Evolutionary conservation across 2,113 vertebrate species (phyloP).

Genomic region (Cromileptes altivelis): DNA sequence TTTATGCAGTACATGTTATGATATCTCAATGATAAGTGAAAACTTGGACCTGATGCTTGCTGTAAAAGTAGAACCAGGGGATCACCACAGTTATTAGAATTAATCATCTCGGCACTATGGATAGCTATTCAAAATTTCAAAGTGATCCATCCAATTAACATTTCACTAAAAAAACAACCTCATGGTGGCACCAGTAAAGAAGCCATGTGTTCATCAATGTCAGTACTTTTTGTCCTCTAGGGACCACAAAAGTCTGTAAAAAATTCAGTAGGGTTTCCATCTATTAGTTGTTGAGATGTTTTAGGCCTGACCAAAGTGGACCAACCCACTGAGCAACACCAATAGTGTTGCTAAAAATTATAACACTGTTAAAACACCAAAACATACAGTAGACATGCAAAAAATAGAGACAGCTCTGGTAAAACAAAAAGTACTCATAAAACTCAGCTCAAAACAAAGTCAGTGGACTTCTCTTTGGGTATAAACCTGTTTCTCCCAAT

Average conservation of each 20-base stretch:
- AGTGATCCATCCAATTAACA: neutral
- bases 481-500: conserved; percentile 17
- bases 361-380: neutral
- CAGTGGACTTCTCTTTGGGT: neutral
- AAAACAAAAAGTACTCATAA: neutral
- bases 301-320: neutral
- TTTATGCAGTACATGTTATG: neutral
- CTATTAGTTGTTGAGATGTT: neutral
- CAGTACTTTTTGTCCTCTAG: neutral
- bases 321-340: neutral
- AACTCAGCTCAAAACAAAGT: neutral
- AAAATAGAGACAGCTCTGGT: neutral
- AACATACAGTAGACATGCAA: neutral
- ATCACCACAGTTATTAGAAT: neutral
- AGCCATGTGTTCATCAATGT: neutral
- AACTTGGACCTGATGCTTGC: neutral
- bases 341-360: neutral
- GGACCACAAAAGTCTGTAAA: neutral
- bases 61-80: neutral
- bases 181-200: neutral
- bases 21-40: neutral
- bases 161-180: neutral
- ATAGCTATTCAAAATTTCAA: neutral
- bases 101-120: neutral
- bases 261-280: neutral